A percentile compares a stretch with the other conserved stretches of the same genome.
phyloP scores from a whole-genome alignment of 2,113 vertebrate species.

The Gallinago paraguaiae region DNA sequence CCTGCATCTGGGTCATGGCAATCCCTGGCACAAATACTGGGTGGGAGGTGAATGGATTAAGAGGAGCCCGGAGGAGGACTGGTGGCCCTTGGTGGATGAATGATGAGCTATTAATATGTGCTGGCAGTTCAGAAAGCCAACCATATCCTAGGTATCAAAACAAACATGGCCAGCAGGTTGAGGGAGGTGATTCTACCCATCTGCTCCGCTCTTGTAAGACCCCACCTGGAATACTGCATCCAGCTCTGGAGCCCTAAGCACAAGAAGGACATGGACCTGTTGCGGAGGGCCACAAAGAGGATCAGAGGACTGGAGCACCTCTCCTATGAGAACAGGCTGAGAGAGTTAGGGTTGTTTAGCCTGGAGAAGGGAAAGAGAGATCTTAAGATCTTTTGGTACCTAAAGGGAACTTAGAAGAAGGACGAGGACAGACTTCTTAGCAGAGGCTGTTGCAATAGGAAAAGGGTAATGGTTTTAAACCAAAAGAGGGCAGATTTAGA shows the following conservation, averaged over 20 bases:
- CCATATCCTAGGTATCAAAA: not conserved
- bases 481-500: not conserved
- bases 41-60: not conserved
- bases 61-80: not conserved
- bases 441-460: too few species aligned
- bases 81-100: not conserved
- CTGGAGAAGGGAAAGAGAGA: not conserved
- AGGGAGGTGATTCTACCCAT: not conserved
- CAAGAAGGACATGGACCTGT: accelerated
- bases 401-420: not conserved
- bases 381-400: not conserved
- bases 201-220: not conserved
- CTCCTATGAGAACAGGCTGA: not conserved
- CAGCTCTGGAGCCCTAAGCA: not conserved
- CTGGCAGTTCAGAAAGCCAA: not conserved
- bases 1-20: not conserved
- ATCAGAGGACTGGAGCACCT: not conserved
- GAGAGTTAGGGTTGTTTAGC: not conserved
- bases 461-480: not conserved
- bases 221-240: not conserved
- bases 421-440: not conserved
- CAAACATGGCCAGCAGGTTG: not conserved
- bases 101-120: accelerated
- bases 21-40: not conserved
- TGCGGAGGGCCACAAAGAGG: not conserved